These are phyloP conservation scores for Melieria crassipennis DNA, from an alignment of 2,888 invertebrate genomes.

Conservation along the genomic window DNA sequence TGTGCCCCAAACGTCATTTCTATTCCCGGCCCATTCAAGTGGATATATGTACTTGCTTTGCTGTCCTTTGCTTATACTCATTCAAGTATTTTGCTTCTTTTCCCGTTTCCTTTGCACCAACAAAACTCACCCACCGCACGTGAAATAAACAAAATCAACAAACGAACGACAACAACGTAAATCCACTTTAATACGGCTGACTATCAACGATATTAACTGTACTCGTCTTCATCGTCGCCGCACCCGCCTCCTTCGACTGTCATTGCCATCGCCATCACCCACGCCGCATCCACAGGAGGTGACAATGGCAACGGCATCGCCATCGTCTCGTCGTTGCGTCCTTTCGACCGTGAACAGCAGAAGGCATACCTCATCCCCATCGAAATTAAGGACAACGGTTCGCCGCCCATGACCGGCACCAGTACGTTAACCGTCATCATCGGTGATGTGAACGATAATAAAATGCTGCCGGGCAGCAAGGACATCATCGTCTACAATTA, in stretches of 20 bases:
- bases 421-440: slow-evolving; percentile 95
- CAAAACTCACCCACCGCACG: too few relatives aligned
- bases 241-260: background rate
- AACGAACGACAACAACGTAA: slow-evolving; percentile 2
- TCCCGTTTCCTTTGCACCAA: slow-evolving; percentile 15
- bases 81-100: slow-evolving; percentile 23
- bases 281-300: slow-evolving; percentile 72
- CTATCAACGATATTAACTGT: slow-evolving; percentile 45
- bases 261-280: background rate
- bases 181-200: slow-evolving; percentile 36
- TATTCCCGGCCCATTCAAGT: background rate
- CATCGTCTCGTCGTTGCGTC: slow-evolving; percentile 89
- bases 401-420: slow-evolving; percentile 93
- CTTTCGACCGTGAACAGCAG: slow-evolving; percentile 93
- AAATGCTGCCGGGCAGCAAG: slow-evolving; percentile 97
- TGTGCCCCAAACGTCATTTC: background rate
- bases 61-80: too few relatives aligned
- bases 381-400: slow-evolving; percentile 95
- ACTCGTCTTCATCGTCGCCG: slow-evolving; percentile 2
- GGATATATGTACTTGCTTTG: background rate
- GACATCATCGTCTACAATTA: slow-evolving; percentile 98
- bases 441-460: slow-evolving; percentile 97
- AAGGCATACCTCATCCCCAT: slow-evolving; percentile 96
- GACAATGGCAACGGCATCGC: slow-evolving; percentile 97
- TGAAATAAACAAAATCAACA: slow-evolving; percentile 8